Evolutionary conservation across 2,888 invertebrate species (phyloP).

Genomic region (Notodonta dromedarius): DNA sequence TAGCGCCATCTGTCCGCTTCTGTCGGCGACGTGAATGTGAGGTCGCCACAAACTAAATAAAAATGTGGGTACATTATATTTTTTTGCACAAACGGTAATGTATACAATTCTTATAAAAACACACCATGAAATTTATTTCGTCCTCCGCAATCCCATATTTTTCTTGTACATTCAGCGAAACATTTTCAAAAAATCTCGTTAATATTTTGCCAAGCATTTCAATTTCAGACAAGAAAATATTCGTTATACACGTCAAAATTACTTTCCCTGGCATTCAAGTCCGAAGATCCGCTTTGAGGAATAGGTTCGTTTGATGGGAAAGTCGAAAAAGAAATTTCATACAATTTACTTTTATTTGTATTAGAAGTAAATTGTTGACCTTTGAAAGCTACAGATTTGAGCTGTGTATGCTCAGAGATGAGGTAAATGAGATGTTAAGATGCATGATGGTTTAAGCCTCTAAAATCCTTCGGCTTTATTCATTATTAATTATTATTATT

Average conservation of each 20-base stretch:
- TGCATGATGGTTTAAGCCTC: background rate
- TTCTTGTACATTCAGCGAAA: slow-evolving; percentile 7
- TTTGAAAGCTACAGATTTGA: slow-evolving; percentile 8
- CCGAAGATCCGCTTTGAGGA: slow-evolving; percentile 30
- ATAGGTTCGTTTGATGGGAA: slow-evolving; percentile 27
- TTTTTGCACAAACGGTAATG: no score
- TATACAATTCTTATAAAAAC: slow-evolving; percentile 18
- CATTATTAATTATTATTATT: background rate
- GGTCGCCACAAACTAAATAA: no score
- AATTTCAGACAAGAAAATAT: slow-evolving; percentile 17
- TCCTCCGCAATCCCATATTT: background rate
- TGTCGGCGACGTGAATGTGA: no score
- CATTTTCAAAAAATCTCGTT: slow-evolving; percentile 10
- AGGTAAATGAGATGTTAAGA: background rate
- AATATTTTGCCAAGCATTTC: slow-evolving; percentile 23
- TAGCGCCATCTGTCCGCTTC: no score
- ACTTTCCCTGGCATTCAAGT: slow-evolving; percentile 29
- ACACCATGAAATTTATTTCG: slow-evolving; percentile 23
- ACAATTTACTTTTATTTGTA: slow-evolving; percentile 28
- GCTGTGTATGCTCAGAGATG: background rate
- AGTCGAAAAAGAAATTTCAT: slow-evolving; percentile 27
- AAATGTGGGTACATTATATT: no score
- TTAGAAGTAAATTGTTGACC: slow-evolving; percentile 21
- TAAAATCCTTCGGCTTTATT: background rate
- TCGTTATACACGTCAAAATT: slow-evolving; percentile 28